phyloP scores from a whole-genome alignment of 2,888 invertebrate genomes.

The Leucophenga maculata region DNA sequence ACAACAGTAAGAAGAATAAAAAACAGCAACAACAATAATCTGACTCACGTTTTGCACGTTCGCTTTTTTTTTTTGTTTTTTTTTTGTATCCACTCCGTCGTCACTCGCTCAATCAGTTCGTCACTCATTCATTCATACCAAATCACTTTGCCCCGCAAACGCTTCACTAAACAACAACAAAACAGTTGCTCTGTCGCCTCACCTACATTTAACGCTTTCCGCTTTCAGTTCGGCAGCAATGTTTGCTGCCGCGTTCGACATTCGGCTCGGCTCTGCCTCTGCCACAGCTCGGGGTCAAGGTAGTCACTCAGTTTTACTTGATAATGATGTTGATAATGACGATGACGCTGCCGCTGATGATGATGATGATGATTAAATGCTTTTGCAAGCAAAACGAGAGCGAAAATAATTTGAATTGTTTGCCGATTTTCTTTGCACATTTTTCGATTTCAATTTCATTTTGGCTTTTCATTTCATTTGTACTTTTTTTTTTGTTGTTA shows the following conservation, averaged over 20 bases:
- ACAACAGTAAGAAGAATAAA: constrained; percentile 27
- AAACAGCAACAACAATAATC: constrained; percentile 30
- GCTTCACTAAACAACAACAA: neutral
- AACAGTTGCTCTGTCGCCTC: neutral
- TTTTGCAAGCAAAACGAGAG: constrained; percentile 27
- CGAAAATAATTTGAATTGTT: constrained; percentile 34
- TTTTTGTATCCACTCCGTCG: constrained; percentile 26
- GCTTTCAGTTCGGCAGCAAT: no score
- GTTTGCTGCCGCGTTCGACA: no score
- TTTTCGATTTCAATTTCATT: constrained; percentile 13
- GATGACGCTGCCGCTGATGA: constrained; percentile 28
- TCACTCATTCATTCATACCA: constrained; percentile 7
- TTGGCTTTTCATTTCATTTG: neutral
- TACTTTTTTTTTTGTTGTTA: neutral
- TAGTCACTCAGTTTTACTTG: constrained; percentile 6
- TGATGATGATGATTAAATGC: neutral
- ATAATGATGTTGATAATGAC: constrained; percentile 43
- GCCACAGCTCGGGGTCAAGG: constrained; percentile 12
- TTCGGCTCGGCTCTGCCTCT: neutral
- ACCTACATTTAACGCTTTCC: neutral
- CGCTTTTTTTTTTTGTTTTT: constrained; percentile 34
- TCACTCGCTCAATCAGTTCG: constrained; percentile 29
- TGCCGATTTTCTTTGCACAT: constrained; percentile 27
- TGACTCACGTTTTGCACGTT: constrained; percentile 60
- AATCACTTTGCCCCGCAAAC: neutral